Base-by-base conservation (phyloP, 2,113 vertebrate genomes). In the Halichoerus grypus region DNA sequence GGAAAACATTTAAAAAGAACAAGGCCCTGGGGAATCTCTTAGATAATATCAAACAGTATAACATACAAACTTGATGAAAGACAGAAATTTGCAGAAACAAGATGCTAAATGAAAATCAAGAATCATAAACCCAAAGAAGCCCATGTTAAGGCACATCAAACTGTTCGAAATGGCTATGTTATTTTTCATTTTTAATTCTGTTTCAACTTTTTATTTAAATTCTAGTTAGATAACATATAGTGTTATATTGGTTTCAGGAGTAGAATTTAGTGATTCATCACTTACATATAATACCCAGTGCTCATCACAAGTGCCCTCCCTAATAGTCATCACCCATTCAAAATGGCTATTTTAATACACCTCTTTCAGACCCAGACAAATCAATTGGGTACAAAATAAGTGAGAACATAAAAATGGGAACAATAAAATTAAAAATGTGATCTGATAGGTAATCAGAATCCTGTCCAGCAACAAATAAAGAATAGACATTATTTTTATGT, bases 41-140 rank as follows among this genome's bases (percentile, higher is more conserved):
- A 91, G 79, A 81, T 84, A 84, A 72, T 63, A 74, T 61, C n/a
- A 91, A 67, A 85, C 26, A 53, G 33, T 55, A 31, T 6, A 67
- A 61, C 39, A 88, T 24, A 85, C 79, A 55, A 83, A 80, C 31
- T 61, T 83, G 76, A 71, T 84, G 31, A 88, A 83, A 91, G 42
- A 63, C 31, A 84, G 53, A 85, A 81, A 86, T 76, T 55, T 57
- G 24, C 53, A 77, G 59, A 92, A 88, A 59, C 46, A 59, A 65
- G 55, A 65, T 53, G 46, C 39, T 84, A 80, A 94, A 67, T 88
- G 63, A 88, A 84, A 26, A 74, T 16, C 21, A 92, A 92, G 88
- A 92, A 85, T 74, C 39, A 28, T 83, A 83, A 97, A 63, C 51
- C 19, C 14, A 46, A 94, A 71, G 49, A 96, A 6, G 5, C 7